A percentile compares a stretch with the other conserved stretches of the same genome.
Conservation (phyloP, 2,113 vertebrate genomes). For the Seriola dumerili region DNA sequence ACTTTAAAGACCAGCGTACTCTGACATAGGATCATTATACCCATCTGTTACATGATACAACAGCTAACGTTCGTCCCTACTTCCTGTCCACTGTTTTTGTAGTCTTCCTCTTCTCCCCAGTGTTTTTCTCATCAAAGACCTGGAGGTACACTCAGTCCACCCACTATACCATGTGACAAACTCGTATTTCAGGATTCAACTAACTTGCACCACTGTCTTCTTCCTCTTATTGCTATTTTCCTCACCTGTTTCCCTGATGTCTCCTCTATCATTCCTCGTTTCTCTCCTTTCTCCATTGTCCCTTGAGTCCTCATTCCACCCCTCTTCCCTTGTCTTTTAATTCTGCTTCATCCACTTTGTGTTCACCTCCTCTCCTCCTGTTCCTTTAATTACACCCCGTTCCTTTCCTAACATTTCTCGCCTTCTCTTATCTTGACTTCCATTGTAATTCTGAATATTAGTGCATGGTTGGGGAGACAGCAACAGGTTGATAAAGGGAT, state of each 20-base stretch:
- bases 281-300: not conserved
- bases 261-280: not conserved
- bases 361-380: not conserved
- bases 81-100: constrained; percentile 8
- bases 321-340: not conserved
- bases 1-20: constrained; percentile 38
- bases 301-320: not conserved
- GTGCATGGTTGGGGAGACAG: not conserved
- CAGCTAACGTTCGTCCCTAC: not conserved
- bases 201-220: no score
- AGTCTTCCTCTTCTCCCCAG: not conserved
- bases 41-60: constrained; percentile 13
- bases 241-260: no score
- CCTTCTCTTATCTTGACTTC: not conserved
- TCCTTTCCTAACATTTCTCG: not conserved
- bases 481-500: no score
- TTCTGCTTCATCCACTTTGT: no score
- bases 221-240: not conserved
- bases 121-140: not conserved
- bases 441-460: not conserved
- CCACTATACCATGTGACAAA: not conserved
- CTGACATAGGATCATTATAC: not conserved
- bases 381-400: not conserved
- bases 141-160: not conserved
- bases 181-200: not conserved